A percentile compares a stretch with the other conserved stretches of the same genome.
Evolutionary conservation across 2,797 vertebrate species (phyloP).

Genomic region (Tapirus indicus): DNA sequence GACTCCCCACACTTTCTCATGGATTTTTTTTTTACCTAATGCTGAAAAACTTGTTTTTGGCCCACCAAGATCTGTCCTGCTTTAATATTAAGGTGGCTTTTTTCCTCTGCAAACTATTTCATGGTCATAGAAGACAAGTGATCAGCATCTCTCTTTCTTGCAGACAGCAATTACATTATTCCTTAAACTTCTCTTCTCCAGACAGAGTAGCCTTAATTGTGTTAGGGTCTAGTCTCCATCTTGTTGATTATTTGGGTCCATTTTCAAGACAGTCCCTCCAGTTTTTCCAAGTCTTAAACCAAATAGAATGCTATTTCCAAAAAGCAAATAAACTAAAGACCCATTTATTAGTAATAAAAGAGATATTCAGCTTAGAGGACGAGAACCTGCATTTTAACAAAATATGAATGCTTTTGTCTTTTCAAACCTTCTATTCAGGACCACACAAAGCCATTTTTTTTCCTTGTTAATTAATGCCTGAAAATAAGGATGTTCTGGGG

Average conservation of each 20-base stretch:
- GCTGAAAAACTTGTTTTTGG: neutral
- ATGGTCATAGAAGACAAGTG: slow-evolving; percentile 27
- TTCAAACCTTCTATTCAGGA: slow-evolving; percentile 11
- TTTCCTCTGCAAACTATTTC: neutral
- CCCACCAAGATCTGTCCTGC: neutral
- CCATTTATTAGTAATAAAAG: slow-evolving; percentile 31
- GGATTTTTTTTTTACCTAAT: neutral
- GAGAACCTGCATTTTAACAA: slow-evolving; percentile 10
- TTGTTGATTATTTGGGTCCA: slow-evolving; percentile 50
- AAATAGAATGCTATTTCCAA: slow-evolving; percentile 29
- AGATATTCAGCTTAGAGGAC: neutral
- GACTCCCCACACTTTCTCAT: neutral
- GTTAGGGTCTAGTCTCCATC: neutral
- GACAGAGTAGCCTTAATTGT: slow-evolving; percentile 53
- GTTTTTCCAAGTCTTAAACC: slow-evolving; percentile 14
- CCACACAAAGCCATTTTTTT: neutral
- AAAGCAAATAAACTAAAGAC: slow-evolving; percentile 10
- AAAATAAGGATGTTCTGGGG: slow-evolving; percentile 20
- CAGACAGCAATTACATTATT: slow-evolving; percentile 16
- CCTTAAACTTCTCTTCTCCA: slow-evolving; percentile 33
- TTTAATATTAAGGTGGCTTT: neutral
- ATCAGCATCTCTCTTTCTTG: slow-evolving; percentile 9
- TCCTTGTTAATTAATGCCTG: slow-evolving; percentile 47
- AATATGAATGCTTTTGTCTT: neutral
- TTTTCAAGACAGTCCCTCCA: slow-evolving; percentile 21